Evolutionary conservation across 2,888 invertebrate species (phyloP).

Genomic region (Mellilla xanthometata): DNA sequence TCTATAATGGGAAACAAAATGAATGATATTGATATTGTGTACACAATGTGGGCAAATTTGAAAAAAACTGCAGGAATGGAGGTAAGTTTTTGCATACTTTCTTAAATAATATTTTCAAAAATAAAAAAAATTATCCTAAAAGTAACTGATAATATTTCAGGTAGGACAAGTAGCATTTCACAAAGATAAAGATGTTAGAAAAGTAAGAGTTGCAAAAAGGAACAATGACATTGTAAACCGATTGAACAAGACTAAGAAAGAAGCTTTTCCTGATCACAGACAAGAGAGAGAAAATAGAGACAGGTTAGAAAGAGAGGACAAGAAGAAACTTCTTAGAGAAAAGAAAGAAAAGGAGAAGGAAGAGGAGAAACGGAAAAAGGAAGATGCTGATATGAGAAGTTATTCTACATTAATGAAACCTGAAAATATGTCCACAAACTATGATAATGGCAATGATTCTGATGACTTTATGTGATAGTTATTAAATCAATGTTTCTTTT

Average conservation of each 20-base stretch:
- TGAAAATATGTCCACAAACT: slow-evolving; percentile 92
- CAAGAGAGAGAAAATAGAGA: slow-evolving; percentile 93
- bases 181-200: slow-evolving; percentile 93
- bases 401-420: slow-evolving; percentile 91
- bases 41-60: slow-evolving; percentile 98
- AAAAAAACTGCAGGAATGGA: slow-evolving; percentile 99
- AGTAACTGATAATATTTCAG: slow-evolving; percentile 42
- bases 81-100: too few relatives aligned
- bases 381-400: slow-evolving; percentile 91
- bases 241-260: slow-evolving; percentile 95
- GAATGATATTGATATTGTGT: slow-evolving; percentile 98
- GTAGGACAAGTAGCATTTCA: slow-evolving; percentile 97
- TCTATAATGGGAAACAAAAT: slow-evolving; percentile 96
- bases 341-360: slow-evolving; percentile 91
- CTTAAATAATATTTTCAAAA: too few relatives aligned
- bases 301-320: slow-evolving; percentile 91
- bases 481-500: slow-evolving; percentile 5
- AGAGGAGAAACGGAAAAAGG: slow-evolving; percentile 89
- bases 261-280: slow-evolving; percentile 89
- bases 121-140: neutral
- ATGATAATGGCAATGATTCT: slow-evolving; percentile 93
- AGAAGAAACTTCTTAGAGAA: slow-evolving; percentile 89
- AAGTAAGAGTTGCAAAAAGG: slow-evolving; percentile 93
- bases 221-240: slow-evolving; percentile 96
- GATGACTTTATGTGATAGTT: slow-evolving; percentile 94